phyloP scores from a whole-genome alignment of 2,797 vertebrate genomes.

The Erithacus rubecula region DNA sequence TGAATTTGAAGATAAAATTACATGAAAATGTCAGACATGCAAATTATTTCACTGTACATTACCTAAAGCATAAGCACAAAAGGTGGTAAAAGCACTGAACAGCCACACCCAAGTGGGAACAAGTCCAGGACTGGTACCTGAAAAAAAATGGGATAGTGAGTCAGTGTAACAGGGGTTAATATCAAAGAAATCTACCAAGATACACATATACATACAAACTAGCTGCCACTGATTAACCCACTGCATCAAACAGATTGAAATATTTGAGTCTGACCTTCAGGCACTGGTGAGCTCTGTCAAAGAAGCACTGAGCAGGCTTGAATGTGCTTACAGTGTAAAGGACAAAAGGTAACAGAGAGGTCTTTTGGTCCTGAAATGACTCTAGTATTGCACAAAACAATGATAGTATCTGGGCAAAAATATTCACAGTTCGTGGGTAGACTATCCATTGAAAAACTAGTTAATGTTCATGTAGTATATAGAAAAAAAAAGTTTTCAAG shows the following conservation, averaged over 20 bases:
- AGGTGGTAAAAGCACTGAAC: slow-evolving; percentile 66
- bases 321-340: background rate
- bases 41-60: slow-evolving; percentile 19
- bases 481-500: background rate
- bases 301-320: background rate
- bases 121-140: slow-evolving; percentile 60
- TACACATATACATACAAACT: background rate
- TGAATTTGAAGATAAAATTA: background rate
- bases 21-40: background rate
- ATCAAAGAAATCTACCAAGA: background rate
- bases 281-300: background rate
- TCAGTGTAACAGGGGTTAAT: background rate
- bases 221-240: background rate
- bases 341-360: background rate
- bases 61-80: slow-evolving; percentile 71
- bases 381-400: background rate
- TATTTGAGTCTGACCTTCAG: background rate
- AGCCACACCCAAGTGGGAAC: slow-evolving; percentile 68
- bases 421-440: background rate
- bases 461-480: background rate
- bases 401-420: background rate
- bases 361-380: background rate
- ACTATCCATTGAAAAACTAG: background rate
- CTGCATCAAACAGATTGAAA: background rate
- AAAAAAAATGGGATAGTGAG: background rate